Evolutionary conservation across 2,113 vertebrate species (phyloP), one percentile per base, ranked within the genome.

Genomic region (Tauraco erythrolophus): DNA sequence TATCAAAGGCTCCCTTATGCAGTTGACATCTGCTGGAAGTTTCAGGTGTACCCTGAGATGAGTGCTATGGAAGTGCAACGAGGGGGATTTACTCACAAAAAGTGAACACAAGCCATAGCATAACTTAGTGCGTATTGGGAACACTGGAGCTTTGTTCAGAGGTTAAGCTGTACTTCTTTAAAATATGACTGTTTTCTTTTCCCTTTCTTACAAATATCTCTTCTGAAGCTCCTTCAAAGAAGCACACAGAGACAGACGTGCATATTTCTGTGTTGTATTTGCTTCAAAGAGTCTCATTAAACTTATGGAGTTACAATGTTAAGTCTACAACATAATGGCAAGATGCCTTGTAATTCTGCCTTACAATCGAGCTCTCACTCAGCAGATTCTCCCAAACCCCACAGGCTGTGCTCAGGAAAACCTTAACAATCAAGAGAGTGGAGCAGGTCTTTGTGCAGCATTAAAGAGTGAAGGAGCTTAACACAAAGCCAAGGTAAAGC

Each of bases 341-440:
- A 82, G 31, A 37, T 25, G 24, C 19, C 56, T 75, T 76, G n/a
- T 51, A 91, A 95, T 61, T 85, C 77, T 69, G 24, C 46, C 35
- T 70, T 46, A 48, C 45, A 66, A 64, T 92, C 71, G 92, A 91
- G 46, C 23, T 62, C 69, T 97, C 74, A 85, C n/a, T 94, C 75
- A 88, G 22, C 60, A 81, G 64, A 85, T 65, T 94, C 53, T 84
- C 71, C 35, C 58, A 88, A 0, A 4, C 51, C 28, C 35, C 60
- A 75, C 18, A 23, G 71, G 68, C 70, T 83, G 24, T 19, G 39
- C 68, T 90, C 23, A 61, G 41, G 46, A 76, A 91, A 94, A 76
- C 13, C 66, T 53, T 45, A 77, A 62, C 43, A 51, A 72, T 58
- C 37, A 64, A 62, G 77, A 89, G 4, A 54, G 9, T 31, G 53